Evolutionary conservation across 2,113 vertebrate genomes (phyloP).

Genomic region (Phoenicopterus ruber): DNA sequence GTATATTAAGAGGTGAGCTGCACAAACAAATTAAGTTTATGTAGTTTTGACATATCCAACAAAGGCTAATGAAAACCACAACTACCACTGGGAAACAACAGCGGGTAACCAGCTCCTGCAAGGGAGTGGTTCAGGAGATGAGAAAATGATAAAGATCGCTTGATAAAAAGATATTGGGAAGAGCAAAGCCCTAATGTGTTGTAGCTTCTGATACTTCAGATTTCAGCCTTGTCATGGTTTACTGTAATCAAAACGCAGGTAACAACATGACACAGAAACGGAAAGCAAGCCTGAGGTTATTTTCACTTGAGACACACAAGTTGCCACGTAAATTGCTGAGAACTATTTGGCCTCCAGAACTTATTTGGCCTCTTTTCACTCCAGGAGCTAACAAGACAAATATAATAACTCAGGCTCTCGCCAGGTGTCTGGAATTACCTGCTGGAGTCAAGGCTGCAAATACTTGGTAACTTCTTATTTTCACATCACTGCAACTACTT

Average conservation of each 20-base stretch:
- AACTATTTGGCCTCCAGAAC: slow-evolving; percentile 22
- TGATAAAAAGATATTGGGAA: not conserved
- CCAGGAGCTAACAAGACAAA: not conserved
- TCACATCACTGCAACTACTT: not conserved
- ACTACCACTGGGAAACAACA: not conserved
- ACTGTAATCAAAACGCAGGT: not conserved
- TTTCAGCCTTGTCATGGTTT: not conserved
- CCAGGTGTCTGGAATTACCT: not conserved
- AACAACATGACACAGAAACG: not conserved
- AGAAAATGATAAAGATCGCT: not conserved
- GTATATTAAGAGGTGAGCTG: not conserved
- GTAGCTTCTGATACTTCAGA: not conserved
- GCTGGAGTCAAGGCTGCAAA: not conserved
- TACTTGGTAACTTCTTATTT: not conserved
- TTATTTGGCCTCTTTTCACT: not conserved
- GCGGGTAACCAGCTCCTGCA: not conserved
- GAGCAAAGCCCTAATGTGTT: not conserved
- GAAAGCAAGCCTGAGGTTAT: slow-evolving; percentile 27
- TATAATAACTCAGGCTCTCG: not conserved
- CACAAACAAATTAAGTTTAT: not conserved
- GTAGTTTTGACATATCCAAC: not conserved
- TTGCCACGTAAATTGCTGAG: slow-evolving; percentile 13
- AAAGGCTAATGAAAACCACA: slow-evolving; percentile 1
- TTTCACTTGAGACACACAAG: slow-evolving; percentile 1
- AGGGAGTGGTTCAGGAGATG: not conserved